These are phyloP conservation scores for Dendrolimus pini DNA, from an alignment of 2,888 invertebrate genomes.

Conservation along the genomic window DNA sequence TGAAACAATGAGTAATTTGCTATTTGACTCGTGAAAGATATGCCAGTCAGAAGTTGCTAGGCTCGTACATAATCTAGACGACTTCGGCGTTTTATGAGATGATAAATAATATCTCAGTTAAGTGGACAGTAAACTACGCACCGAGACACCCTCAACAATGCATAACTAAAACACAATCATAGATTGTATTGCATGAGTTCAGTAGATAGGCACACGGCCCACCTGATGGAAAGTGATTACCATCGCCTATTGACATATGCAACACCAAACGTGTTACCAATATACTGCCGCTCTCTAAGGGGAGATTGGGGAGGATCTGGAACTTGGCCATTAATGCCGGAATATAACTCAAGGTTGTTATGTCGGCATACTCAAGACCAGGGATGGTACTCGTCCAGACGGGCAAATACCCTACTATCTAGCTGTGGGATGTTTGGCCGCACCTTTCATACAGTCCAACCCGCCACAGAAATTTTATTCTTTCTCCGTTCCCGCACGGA, in stretches of 20 bases:
- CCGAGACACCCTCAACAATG: no score
- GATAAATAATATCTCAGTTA: no score
- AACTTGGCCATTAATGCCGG: background rate
- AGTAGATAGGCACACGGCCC: no score
- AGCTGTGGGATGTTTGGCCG: background rate
- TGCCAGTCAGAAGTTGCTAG: no score
- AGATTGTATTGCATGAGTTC: no score
- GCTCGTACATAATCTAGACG: no score
- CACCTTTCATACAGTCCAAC: background rate
- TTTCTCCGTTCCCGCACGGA: background rate
- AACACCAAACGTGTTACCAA: background rate
- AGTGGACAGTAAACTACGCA: no score
- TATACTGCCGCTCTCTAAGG: background rate
- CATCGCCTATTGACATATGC: background rate
- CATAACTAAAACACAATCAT: no score
- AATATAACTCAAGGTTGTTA: background rate
- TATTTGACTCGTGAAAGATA: no score
- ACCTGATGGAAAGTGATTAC: background rate
- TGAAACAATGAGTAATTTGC: no score
- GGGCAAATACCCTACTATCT: background rate
- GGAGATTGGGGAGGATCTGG: no score
- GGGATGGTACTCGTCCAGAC: background rate
- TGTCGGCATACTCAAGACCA: background rate
- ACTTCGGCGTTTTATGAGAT: no score
- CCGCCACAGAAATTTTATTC: background rate